Percentiles rank a stretch among this genome's conserved stretches.
Evolutionary conservation across 2,797 vertebrate species (phyloP).

Genomic region (Gymnothorax reevesii): DNA sequence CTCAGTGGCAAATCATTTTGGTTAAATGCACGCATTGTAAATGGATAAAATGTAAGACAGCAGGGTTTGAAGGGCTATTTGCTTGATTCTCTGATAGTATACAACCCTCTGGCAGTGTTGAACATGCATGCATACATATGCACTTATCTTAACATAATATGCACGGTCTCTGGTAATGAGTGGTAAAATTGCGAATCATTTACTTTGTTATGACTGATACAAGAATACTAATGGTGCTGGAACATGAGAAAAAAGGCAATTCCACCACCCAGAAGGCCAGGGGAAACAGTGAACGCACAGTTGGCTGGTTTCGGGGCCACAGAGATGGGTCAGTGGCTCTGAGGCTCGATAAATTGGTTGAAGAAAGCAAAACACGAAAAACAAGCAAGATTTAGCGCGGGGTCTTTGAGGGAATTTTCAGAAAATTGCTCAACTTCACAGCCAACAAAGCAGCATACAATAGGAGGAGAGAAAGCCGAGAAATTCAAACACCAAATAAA

Average conservation of each 20-base stretch:
- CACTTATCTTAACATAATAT: not conserved
- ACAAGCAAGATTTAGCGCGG: not conserved
- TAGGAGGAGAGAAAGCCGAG: not conserved
- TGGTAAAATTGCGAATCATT: not conserved
- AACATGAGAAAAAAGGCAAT: not conserved
- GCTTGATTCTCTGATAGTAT: not conserved
- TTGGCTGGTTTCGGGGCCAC: not conserved
- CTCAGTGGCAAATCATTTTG: not conserved
- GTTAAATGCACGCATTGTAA: not conserved
- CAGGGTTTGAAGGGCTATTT: not conserved
- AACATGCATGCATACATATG: not conserved
- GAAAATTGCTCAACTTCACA: not conserved
- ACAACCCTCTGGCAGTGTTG: not conserved
- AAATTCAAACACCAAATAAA: not conserved
- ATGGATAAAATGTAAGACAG: not conserved
- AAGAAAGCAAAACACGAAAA: not conserved
- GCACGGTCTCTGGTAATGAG: not conserved
- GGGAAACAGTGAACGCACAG: not conserved
- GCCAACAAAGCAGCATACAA: not conserved
- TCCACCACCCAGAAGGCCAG: not conserved
- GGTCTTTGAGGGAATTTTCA: not conserved
- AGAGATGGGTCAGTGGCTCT: not conserved
- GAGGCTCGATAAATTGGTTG: not conserved
- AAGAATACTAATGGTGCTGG: not conserved
- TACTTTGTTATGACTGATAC: not conserved